Percentiles rank a stretch among this genome's conserved stretches.
Evolutionary conservation across 2,797 vertebrate species (phyloP).

Genomic region (Catamblyrhynchus diadema): DNA sequence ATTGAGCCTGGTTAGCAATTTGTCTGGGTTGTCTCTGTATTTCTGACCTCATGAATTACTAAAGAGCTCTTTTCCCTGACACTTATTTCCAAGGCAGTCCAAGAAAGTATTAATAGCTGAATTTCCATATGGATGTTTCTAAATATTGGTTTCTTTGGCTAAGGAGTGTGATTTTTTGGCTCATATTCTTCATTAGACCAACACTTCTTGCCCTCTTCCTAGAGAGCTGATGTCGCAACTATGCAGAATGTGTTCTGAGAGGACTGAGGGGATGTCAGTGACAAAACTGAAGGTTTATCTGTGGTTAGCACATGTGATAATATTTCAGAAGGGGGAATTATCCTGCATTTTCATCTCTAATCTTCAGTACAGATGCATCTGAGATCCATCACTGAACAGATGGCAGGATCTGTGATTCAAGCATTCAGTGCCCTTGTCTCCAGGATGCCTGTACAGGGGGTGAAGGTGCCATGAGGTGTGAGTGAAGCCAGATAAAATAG

Average conservation of each 20-base stretch:
- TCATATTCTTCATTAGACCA: background rate
- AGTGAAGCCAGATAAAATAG: background rate
- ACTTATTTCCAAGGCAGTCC: background rate
- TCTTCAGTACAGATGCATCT: background rate
- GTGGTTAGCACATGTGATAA: background rate
- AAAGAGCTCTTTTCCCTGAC: background rate
- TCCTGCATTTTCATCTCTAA: background rate
- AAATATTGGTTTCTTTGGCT: background rate
- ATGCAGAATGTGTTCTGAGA: background rate
- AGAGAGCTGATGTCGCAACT: background rate
- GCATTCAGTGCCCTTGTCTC: background rate
- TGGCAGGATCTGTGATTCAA: background rate
- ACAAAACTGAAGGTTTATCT: background rate
- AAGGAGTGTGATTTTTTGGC: background rate
- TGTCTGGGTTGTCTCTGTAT: background rate
- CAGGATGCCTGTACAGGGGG: background rate
- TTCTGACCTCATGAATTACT: background rate
- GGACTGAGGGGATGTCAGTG: background rate
- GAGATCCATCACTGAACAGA: background rate
- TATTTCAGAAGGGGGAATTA: background rate
- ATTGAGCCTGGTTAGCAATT: background rate
- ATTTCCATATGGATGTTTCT: background rate
- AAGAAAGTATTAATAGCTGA: background rate
- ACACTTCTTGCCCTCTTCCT: background rate
- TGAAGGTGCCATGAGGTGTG: background rate